Conservation (phyloP, 1,140 invertebrate species). For the Bombus superbus region DNA sequence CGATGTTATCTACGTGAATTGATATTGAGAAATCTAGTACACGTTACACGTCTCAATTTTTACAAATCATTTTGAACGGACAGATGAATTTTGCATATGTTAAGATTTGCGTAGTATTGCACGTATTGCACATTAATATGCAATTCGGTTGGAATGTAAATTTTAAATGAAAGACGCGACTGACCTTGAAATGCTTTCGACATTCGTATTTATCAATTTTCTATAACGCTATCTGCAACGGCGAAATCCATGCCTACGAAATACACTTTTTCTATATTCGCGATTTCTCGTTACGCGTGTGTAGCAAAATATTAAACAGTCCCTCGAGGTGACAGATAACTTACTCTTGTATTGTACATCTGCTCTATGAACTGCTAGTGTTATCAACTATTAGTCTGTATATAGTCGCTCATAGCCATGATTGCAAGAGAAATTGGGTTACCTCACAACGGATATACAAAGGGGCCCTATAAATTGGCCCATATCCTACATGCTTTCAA, state of each 20-base stretch:
- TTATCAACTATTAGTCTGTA: constrained; percentile 53
- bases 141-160: background rate
- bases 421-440: constrained; percentile 68
- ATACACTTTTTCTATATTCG: background rate
- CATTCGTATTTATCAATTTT: background rate
- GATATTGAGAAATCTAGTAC: background rate
- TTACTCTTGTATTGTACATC: constrained; percentile 51
- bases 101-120: background rate
- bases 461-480: constrained; percentile 63
- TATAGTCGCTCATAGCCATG: constrained; percentile 60
- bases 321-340: constrained; percentile 6
- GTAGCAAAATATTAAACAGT: constrained; percentile 25
- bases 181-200: background rate
- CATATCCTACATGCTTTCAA: constrained; percentile 61
- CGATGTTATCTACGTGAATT: constrained; percentile 16
- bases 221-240: background rate
- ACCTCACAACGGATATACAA: constrained; percentile 68
- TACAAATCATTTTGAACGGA: background rate
- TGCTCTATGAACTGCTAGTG: constrained; percentile 38
- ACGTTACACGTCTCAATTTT: background rate
- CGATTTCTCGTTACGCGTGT: background rate
- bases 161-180: background rate
- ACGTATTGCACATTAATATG: background rate
- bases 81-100: constrained; percentile 9
- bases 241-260: no score